Evolutionary conservation across 92 coral and sea anemone species (phyloP).

Genomic region (Metridium senile): DNA sequence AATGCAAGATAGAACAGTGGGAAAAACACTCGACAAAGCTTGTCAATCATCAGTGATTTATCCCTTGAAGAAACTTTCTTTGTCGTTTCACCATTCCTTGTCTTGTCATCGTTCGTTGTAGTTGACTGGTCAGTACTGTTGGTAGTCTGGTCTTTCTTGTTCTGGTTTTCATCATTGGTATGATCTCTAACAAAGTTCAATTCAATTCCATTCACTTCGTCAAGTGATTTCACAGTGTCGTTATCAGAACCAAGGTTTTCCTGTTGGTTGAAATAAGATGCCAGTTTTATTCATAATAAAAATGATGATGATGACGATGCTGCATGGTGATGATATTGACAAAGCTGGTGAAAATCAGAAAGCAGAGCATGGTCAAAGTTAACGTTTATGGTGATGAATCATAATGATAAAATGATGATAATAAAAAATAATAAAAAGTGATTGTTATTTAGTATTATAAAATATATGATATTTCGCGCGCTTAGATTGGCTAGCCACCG

Average conservation of each 20-base stretch:
- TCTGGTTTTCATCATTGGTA: background rate
- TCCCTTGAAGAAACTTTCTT: background rate
- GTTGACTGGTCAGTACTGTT: background rate
- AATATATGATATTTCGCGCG: too few species aligned
- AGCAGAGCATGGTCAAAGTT: too few species aligned
- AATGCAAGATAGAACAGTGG: constrained; percentile 4
- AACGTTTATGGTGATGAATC: too few species aligned
- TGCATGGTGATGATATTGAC: too few species aligned
- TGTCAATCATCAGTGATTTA: constrained; percentile 14
- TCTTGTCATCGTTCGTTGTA: background rate
- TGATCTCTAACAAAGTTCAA: background rate
- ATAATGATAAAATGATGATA: too few species aligned
- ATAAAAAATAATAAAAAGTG: too few species aligned
- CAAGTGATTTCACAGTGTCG: background rate
- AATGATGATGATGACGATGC: too few species aligned
- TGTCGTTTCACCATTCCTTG: background rate
- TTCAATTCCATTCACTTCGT: background rate
- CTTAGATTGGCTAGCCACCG: too few species aligned
- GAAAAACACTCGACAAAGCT: constrained; percentile 13
- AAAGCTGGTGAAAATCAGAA: too few species aligned
- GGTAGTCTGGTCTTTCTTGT: background rate
- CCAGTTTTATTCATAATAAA: too few species aligned
- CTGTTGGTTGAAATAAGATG: background rate
- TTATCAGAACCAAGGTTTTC: background rate
- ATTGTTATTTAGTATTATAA: too few species aligned